phyloP scores from a whole-genome alignment of 2,888 invertebrate species.

The Pseudanteris insignis region DNA sequence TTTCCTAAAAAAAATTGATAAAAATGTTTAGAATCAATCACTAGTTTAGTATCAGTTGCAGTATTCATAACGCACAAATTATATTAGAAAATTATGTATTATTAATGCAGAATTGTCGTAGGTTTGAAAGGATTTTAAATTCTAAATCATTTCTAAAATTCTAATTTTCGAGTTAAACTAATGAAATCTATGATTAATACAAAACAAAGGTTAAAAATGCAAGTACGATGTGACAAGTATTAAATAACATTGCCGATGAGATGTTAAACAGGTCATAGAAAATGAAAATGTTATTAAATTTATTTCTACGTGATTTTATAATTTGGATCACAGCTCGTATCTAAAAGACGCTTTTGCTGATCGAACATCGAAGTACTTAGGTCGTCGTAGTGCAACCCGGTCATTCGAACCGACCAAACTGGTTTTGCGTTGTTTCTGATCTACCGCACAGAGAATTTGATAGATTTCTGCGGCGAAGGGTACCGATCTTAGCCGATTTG shows the following conservation, averaged over 20 bases:
- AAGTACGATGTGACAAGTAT: no score
- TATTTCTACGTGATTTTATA: not conserved
- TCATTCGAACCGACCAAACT: slow-evolving; percentile 64
- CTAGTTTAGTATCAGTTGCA: no score
- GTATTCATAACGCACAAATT: no score
- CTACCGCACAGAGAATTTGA: slow-evolving; percentile 61
- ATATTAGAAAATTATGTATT: no score
- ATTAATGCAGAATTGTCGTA: no score
- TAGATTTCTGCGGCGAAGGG: slow-evolving; percentile 58
- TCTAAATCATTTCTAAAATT: not conserved
- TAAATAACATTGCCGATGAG: no score
- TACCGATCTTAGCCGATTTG: slow-evolving; percentile 49
- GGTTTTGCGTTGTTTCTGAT: slow-evolving; percentile 63
- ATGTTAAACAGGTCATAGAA: not conserved
- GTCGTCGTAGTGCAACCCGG: slow-evolving; percentile 53
- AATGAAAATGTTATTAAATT: not conserved
- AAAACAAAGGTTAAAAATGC: no score
- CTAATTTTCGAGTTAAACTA: not conserved
- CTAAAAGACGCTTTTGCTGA: slow-evolving; percentile 11
- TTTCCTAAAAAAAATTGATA: no score
- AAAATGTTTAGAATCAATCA: no score
- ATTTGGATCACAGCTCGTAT: slow-evolving; percentile 3
- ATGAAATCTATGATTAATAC: no score
- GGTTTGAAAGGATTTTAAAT: no score
- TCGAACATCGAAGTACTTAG: slow-evolving; percentile 33